These are phyloP conservation scores for Campoplex capitator DNA, from an alignment of 2,888 invertebrate genomes.

Conservation along the genomic window DNA sequence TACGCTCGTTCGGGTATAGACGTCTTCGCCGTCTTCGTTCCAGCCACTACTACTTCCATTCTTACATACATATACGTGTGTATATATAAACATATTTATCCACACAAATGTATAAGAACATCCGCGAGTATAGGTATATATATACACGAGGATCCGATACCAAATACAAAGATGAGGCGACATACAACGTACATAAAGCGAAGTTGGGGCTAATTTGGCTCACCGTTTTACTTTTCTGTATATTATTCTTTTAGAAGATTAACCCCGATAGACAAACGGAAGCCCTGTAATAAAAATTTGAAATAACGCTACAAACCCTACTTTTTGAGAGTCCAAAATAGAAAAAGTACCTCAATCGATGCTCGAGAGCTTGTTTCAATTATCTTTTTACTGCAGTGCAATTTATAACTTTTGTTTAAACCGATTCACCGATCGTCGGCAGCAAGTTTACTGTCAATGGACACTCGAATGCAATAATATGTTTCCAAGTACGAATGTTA, in stretches of 20 bases:
- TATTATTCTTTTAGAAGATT: constrained; percentile 12
- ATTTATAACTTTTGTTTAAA: too few species aligned
- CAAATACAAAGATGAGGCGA: constrained; percentile 1
- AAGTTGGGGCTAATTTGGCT: constrained; percentile 15
- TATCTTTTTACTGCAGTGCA: background rate
- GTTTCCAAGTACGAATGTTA: background rate
- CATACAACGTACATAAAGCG: background rate
- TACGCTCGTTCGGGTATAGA: constrained; percentile 45
- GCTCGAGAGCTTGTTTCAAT: background rate
- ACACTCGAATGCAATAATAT: background rate
- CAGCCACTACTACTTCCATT: constrained; percentile 61
- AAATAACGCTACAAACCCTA: background rate
- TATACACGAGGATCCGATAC: background rate
- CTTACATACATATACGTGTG: constrained; percentile 32
- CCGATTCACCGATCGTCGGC: background rate
- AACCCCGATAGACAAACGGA: background rate
- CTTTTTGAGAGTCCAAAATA: background rate
- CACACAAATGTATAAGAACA: background rate
- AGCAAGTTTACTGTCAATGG: constrained; percentile 43
- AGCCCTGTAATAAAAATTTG: background rate
- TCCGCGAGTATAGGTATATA: background rate
- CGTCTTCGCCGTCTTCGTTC: constrained; percentile 59
- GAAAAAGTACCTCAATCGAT: background rate
- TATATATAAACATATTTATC: constrained; percentile 24
- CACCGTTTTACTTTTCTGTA: background rate